phyloP scores from a whole-genome alignment of 2,797 vertebrate genomes.

The Orestias chungarensis region DNA sequence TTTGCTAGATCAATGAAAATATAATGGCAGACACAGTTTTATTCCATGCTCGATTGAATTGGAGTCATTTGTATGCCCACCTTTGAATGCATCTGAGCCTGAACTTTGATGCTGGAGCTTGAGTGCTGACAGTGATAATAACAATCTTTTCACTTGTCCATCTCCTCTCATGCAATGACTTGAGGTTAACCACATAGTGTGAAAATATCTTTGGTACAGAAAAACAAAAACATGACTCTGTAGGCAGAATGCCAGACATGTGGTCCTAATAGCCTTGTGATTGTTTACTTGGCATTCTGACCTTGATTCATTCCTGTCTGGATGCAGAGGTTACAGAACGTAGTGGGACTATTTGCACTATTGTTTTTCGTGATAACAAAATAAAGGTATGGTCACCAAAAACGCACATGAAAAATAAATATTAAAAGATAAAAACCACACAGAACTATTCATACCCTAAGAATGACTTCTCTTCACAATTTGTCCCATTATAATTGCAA shows the following conservation, averaged over 20 bases:
- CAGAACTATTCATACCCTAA: not conserved
- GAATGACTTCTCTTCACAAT: not conserved
- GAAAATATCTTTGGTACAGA: not conserved
- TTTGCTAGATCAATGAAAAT: not conserved
- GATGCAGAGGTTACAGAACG: not conserved
- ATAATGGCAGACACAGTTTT: not conserved
- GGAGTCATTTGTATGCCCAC: not conserved
- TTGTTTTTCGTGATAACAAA: not conserved
- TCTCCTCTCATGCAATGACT: not conserved
- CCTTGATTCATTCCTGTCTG: conserved; percentile 1
- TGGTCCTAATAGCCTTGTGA: not conserved
- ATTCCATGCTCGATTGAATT: not conserved
- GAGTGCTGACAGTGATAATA: conserved; percentile 2
- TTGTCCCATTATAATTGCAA: not conserved
- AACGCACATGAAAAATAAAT: not conserved
- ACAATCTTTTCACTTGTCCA: not conserved
- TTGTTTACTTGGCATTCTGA: not conserved
- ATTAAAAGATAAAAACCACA: not conserved
- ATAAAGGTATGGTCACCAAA: too few species aligned
- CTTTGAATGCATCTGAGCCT: not conserved
- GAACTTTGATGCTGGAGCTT: conserved; percentile 7
- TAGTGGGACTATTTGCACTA: not conserved
- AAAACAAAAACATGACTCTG: conserved; percentile 4
- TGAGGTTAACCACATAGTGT: conserved; percentile 5
- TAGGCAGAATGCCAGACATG: not conserved